phyloP scores from a whole-genome alignment of 2,888 invertebrate species.

The Volucella bombylans region DNA sequence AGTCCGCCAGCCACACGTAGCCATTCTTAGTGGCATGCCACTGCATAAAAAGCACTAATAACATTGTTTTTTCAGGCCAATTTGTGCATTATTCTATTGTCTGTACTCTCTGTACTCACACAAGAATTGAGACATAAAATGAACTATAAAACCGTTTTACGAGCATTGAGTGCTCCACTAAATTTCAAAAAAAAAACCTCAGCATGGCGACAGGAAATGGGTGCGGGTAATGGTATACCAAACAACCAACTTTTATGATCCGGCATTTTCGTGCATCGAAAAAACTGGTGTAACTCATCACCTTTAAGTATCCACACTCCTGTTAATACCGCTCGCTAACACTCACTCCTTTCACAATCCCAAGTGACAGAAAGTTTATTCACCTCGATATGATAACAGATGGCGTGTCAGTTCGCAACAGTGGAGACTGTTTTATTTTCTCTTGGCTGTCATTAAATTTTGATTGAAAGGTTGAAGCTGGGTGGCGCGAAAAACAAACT shows the following conservation, averaged over 20 bases:
- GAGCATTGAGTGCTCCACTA: conserved; percentile 44
- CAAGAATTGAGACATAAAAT: conserved; percentile 65
- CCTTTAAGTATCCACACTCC: not conserved
- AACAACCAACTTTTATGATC: conserved; percentile 54
- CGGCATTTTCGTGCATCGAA: conserved; percentile 44
- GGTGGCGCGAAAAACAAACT: too few relatives aligned
- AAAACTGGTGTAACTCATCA: conserved; percentile 13
- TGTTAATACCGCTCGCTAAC: too few relatives aligned
- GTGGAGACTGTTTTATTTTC: conserved; percentile 19
- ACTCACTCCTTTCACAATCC: not conserved
- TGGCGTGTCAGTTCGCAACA: conserved; percentile 41
- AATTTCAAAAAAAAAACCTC: conserved; percentile 12
- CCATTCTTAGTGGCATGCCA: not conserved
- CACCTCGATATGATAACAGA: conserved; percentile 48
- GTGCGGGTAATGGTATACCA: conserved; percentile 10
- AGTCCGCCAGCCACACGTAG: conserved; percentile 48
- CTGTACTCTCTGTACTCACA: conserved; percentile 19
- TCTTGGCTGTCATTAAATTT: conserved; percentile 35
- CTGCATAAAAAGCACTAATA: conserved; percentile 20
- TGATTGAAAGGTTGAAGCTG: conserved; percentile 25
- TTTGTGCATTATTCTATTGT: conserved; percentile 11
- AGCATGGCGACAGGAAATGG: conserved; percentile 2
- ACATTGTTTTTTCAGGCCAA: conserved; percentile 18
- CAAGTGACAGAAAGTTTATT: conserved; percentile 50
- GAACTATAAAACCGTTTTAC: conserved; percentile 63